These are phyloP conservation scores for Schrankia costaestrigalis DNA, from an alignment of 2,888 invertebrate species.

Conservation along the genomic window DNA sequence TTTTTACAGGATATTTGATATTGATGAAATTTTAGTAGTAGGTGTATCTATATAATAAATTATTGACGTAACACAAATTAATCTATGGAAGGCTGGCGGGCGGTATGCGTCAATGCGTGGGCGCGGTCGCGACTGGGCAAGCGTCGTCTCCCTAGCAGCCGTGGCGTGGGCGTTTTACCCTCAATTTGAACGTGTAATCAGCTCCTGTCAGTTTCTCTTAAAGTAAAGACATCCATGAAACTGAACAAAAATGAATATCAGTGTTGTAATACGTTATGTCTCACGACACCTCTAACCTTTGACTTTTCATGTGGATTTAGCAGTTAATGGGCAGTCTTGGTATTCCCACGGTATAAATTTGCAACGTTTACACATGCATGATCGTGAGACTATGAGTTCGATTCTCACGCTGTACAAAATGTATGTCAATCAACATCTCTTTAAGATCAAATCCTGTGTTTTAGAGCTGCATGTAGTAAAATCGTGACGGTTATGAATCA, in stretches of 20 bases:
- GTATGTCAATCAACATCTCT: no score
- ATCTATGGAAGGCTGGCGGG: constrained; percentile 19
- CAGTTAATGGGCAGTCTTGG: no score
- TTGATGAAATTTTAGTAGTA: no score
- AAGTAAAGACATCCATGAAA: constrained; percentile 1
- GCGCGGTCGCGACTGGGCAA: constrained; percentile 34
- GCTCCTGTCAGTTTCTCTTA: constrained; percentile 5
- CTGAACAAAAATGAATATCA: background rate
- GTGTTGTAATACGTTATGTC: background rate
- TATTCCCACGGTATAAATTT: no score
- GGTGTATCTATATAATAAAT: constrained; percentile 13
- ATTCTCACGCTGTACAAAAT: no score
- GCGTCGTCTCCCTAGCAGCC: constrained; percentile 12
- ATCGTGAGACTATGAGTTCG: no score
- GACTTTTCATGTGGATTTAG: no score
- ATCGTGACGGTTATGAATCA: no score
- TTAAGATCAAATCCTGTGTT: no score
- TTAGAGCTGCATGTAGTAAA: no score
- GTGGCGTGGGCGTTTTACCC: constrained; percentile 26
- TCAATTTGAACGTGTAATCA: constrained; percentile 9
- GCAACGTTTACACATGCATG: no score
- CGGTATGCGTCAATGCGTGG: constrained; percentile 45
- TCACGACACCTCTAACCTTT: background rate
- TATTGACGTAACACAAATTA: constrained; percentile 17
- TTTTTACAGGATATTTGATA: no score